Base-by-base conservation (phyloP, 2,888 invertebrate species). In the Rhodophaea formosa region DNA sequence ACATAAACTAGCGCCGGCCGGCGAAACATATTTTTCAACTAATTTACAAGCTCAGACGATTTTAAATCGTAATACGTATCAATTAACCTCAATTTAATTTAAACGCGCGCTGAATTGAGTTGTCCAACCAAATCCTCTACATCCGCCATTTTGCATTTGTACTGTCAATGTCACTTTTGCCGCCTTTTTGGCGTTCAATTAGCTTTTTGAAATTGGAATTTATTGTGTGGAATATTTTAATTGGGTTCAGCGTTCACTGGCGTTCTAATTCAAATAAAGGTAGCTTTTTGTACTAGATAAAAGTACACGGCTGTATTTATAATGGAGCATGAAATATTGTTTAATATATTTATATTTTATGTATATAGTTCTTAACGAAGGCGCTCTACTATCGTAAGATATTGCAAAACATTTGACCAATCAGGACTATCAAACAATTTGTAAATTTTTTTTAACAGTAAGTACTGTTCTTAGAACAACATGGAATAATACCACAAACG, bases 141-240 rank as follows among this genome's bases (percentile, higher is more conserved):
- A 63, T 66, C 74, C 67, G 76, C 79, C 82, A 81, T 82, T 82
- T 83, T 82, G 75, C 72, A 77, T 78, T 65, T 67, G 68, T 68
- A 71, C 35, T 59, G 61, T 61, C 64, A 67, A 74, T 80, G 79
- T 81, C 79, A 83, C 71, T 80, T 82, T 77, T 76, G 70, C 70
- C 77, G 79, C 77, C 70, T 65, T 72, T 77, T 77, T 74, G 78
- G 72, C 68, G 70, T 74, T 70, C 69, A 78, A 74, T 80, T 80
- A 79, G 70, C 69, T 73, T 74, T 70, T 72, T 62, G 67, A 75
- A 76, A 73, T 75, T 66, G 64, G 66, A 74, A 72, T 65, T 69
- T 67, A 71, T 75, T 69, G 65, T 62, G 60, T 66, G 63, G 65
- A 73, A 68, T 70, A 62, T 70, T 57, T 57, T 55, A 59, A 57